Evolutionary conservation across 1,140 invertebrate genomes (phyloP), one percentile per base, ranked within the genome.

Genomic region (Phenacoccus solenopsis): DNA sequence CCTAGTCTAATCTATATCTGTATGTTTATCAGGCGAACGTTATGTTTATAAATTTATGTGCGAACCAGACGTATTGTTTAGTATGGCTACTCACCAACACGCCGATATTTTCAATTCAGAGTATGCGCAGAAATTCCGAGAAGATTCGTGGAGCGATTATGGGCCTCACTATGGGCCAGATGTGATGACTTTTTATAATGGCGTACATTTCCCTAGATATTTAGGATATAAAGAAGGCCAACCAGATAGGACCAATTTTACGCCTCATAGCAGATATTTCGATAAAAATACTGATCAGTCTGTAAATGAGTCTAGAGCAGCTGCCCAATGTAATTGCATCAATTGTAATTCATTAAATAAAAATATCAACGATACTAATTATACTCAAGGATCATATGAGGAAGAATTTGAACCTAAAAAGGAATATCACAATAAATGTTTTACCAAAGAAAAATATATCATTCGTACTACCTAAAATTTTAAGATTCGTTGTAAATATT

Each of bases 21-120:
- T 9, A 49, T 16, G 56, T 70, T 72, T 83, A 76, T 73, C 83
- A 84, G 92, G 94, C 1, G 93, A 97, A 78, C 84, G 94, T 73
- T 96, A 96, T 80, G 94, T 97, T 12, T 97, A 97, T 80, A 94
- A 94, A 78, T 97, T 96, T 77, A 93, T 96, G 0, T 96, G 93
- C 79, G 93, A 95, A 79, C 93, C 93, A 1, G 93, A 96, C 74
- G 91, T 92, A 0, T 81, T 96, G 0, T 94, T 95, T 80, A 91
- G 89, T 71, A 92, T 94, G 89, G 90, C 75, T 80, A 82, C 67
- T 25, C 59, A 64, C 25, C 59, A 64, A 27, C 22, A 3, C 22
- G 16, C 2, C 22, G 59, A 64, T 24, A 64, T 64, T 27, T 64
- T 64, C 59, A 64, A 64, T 24, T 64, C 59, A 7, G 59, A 64